Percentiles rank a stretch among this genome's conserved stretches.
Evolutionary conservation across 2,113 vertebrate species (phyloP).

Genomic region (Corvus hawaiiensis): DNA sequence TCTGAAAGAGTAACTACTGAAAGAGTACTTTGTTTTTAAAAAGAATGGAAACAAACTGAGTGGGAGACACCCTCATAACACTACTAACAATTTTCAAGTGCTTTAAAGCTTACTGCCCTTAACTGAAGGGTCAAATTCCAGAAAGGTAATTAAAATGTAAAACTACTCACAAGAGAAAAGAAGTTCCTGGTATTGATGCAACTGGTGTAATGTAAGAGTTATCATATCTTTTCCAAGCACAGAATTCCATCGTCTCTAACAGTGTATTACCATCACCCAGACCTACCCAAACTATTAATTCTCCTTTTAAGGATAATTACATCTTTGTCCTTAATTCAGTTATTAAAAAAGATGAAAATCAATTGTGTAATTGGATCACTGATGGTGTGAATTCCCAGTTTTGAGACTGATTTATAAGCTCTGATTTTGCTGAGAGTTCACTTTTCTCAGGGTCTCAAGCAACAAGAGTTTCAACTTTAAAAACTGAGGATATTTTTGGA

Average conservation of each 20-base stretch:
- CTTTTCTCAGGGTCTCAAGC: neutral
- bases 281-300: neutral
- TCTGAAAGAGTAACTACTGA: neutral
- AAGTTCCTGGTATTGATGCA: neutral
- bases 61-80: neutral
- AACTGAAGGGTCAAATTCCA: neutral
- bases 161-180: neutral
- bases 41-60: neutral
- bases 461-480: neutral
- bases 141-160: neutral
- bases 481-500: neutral
- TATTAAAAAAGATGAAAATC: slow-evolving; percentile 13
- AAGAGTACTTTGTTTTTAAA: neutral
- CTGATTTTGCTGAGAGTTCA: neutral
- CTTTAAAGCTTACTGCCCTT: neutral
- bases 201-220: neutral
- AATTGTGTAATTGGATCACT: neutral
- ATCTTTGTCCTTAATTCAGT: slow-evolving; percentile 6
- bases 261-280: neutral
- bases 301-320: neutral
- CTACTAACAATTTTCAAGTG: neutral
- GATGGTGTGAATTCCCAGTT: neutral
- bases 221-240: neutral
- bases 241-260: neutral
- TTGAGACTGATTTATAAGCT: neutral